Evolutionary conservation across 2,888 invertebrate genomes (phyloP).

Genomic region (Trachelus troglodyta): DNA sequence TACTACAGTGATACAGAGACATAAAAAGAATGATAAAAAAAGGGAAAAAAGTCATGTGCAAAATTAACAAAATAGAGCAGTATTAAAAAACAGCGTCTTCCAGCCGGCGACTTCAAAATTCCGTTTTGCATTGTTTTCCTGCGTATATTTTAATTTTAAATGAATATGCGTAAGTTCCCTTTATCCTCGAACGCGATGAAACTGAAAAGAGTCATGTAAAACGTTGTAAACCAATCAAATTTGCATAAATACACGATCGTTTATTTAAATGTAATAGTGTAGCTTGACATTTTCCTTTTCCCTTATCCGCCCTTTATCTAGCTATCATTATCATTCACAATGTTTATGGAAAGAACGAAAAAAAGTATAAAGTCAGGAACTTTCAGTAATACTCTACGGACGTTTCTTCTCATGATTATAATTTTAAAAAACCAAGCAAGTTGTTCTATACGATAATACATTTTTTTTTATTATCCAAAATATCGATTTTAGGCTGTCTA

Average conservation of each 20-base stretch:
- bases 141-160: not conserved
- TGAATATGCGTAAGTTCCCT: not conserved
- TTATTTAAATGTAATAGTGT: slow-evolving; percentile 49
- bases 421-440: not conserved
- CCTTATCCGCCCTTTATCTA: not conserved
- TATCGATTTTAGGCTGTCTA: not conserved
- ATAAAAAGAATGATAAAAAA: not conserved
- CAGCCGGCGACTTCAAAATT: slow-evolving; percentile 16
- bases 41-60: not conserved
- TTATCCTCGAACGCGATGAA: slow-evolving; percentile 1
- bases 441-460: not conserved
- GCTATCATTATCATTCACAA: not conserved
- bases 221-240: slow-evolving; percentile 57
- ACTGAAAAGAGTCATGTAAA: slow-evolving; percentile 37
- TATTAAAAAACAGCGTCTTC: slow-evolving; percentile 20
- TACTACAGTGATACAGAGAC: not conserved
- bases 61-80: slow-evolving; percentile 10
- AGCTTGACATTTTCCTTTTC: not conserved
- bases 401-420: not conserved
- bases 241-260: slow-evolving; percentile 63
- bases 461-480: not conserved
- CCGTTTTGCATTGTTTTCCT: slow-evolving; percentile 4
- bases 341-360: slow-evolving; percentile 10
- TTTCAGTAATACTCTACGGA: not conserved
- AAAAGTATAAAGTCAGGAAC: slow-evolving; percentile 21